phyloP scores from a whole-genome alignment of 2,113 vertebrate genomes.

The Illadopsis cleaveri region DNA sequence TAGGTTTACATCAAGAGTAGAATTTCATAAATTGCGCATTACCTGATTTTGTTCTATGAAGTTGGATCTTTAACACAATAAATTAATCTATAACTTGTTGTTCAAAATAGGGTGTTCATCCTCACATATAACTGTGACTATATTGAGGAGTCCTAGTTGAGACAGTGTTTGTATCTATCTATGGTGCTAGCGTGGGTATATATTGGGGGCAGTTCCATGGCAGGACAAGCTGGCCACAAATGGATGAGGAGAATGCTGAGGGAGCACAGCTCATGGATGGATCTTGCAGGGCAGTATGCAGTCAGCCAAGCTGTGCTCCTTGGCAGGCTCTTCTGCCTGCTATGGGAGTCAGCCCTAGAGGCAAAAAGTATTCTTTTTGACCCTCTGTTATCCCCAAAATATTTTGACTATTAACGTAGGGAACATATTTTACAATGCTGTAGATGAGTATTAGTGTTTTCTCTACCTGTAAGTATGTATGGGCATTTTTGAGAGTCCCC shows the following conservation, averaged over 20 bases:
- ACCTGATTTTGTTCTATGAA: background rate
- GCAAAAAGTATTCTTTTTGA: background rate
- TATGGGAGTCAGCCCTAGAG: background rate
- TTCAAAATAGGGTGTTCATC: background rate
- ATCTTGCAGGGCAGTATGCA: background rate
- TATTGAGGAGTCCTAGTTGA: background rate
- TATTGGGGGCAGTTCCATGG: background rate
- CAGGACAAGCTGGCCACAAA: background rate
- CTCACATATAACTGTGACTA: background rate
- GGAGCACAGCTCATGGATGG: background rate
- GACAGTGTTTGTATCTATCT: background rate
- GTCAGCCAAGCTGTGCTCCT: background rate
- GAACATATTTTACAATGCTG: background rate
- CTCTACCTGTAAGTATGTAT: background rate
- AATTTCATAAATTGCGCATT: background rate
- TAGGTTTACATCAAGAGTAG: background rate
- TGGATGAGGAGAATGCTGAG: background rate
- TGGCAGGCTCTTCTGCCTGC: background rate
- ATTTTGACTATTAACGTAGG: background rate
- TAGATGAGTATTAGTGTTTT: background rate
- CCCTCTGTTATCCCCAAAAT: background rate
- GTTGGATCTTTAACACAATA: background rate
- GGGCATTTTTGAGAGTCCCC: background rate
- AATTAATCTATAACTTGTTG: background rate
- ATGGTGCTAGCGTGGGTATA: background rate